These are phyloP conservation scores for Beaufortia kweichowensis DNA, from an alignment of 2,113 vertebrate genomes.

Conservation along the genomic window DNA sequence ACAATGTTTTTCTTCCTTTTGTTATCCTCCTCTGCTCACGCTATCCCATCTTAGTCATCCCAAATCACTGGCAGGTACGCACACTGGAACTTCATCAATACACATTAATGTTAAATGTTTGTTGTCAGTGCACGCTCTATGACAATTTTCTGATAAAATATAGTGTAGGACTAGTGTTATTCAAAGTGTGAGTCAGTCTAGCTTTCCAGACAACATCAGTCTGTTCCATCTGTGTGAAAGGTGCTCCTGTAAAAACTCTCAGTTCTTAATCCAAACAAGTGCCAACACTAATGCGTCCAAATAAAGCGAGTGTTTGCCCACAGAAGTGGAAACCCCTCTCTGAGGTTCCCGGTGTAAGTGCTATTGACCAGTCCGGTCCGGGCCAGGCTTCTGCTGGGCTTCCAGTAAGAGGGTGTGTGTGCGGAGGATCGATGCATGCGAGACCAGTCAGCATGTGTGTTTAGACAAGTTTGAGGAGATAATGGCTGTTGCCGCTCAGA, in stretches of 20 bases:
- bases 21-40: slow-evolving; percentile 41
- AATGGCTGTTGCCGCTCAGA: slow-evolving; percentile 71
- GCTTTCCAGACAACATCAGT: slow-evolving; percentile 32
- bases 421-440: slow-evolving; percentile 54
- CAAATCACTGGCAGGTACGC: slow-evolving; percentile 46
- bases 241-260: slow-evolving; percentile 33
- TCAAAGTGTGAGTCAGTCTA: slow-evolving; percentile 10
- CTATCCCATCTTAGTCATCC: slow-evolving; percentile 46
- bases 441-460: slow-evolving; percentile 57
- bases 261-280: slow-evolving; percentile 53
- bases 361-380: slow-evolving; percentile 50
- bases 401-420: slow-evolving; percentile 54
- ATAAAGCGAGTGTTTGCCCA: slow-evolving; percentile 55
- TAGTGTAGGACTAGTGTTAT: not conserved
- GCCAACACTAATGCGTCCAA: slow-evolving; percentile 45
- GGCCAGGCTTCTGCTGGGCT: slow-evolving; percentile 32
- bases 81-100: slow-evolving; percentile 1
- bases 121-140: not conserved
- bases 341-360: slow-evolving; percentile 48
- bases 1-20: slow-evolving; percentile 51
- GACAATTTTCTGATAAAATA: not conserved
- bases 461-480: slow-evolving; percentile 75
- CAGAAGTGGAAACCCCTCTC: slow-evolving; percentile 45
- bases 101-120: not conserved
- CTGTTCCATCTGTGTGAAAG: slow-evolving; percentile 15